Evolutionary conservation across 2,797 vertebrate species (phyloP).

Genomic region (Typhlichthys eigenmanni): DNA sequence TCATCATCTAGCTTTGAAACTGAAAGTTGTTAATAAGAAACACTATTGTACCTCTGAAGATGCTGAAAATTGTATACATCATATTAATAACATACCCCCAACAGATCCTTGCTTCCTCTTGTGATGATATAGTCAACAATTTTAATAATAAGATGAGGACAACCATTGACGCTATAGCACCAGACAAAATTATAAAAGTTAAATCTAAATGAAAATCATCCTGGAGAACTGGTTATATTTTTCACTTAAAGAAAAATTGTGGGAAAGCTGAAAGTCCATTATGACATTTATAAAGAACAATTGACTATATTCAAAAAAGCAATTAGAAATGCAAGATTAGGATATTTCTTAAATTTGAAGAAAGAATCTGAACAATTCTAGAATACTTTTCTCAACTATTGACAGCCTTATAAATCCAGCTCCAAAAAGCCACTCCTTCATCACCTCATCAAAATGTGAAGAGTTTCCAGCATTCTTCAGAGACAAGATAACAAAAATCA

Average conservation of each 20-base stretch:
- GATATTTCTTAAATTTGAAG: too few relatives aligned
- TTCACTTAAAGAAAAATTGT: background rate
- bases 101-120: conserved; percentile 1
- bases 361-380: too few relatives aligned
- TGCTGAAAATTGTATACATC: background rate
- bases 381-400: background rate
- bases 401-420: background rate
- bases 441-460: too few relatives aligned
- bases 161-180: background rate
- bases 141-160: background rate
- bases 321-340: conserved; percentile 19
- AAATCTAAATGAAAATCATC: background rate
- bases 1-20: background rate
- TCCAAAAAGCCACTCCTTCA: background rate
- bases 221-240: conserved; percentile 4
- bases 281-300: background rate
- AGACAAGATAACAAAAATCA: too few relatives aligned
- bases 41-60: conserved; percentile 1
- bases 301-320: background rate
- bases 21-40: conserved; percentile 2
- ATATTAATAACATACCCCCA: background rate
- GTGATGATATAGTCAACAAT: background rate
- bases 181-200: background rate
- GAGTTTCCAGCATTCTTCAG: too few relatives aligned
- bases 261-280: too few relatives aligned